Evolutionary conservation across 2,888 invertebrate species (phyloP).

Genomic region (Cosmopolites sordidus): DNA sequence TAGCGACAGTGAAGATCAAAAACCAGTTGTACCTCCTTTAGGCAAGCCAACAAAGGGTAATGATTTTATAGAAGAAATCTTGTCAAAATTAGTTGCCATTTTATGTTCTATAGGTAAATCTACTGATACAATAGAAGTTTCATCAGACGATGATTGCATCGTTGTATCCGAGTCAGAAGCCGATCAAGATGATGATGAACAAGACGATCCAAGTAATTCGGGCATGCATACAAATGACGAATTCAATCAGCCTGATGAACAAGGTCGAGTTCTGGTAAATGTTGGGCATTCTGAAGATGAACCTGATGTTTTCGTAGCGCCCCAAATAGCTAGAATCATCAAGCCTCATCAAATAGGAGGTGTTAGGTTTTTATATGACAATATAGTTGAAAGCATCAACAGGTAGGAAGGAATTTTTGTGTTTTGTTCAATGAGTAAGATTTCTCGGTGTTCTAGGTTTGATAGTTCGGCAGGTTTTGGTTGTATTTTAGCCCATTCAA

Average conservation of each 20-base stretch:
- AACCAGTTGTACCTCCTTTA: neutral
- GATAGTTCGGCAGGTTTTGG: conserved; percentile 81
- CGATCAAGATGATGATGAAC: conserved; percentile 45
- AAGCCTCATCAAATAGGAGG: conserved; percentile 88
- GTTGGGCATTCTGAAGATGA: conserved; percentile 89
- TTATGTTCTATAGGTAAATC: conserved; percentile 49
- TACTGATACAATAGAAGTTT: conserved; percentile 72
- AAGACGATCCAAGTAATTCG: conserved; percentile 77
- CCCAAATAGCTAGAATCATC: conserved; percentile 84
- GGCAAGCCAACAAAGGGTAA: no score
- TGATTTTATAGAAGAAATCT: no score
- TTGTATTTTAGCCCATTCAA: conserved; percentile 96
- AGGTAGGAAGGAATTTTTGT: no score
- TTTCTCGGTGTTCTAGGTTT: conserved; percentile 53
- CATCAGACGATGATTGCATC: conserved; percentile 80
- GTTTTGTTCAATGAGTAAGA: neutral
- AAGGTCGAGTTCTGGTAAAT: conserved; percentile 88
- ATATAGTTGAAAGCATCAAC: conserved; percentile 89
- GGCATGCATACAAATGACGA: conserved; percentile 90
- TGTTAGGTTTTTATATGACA: conserved; percentile 87
- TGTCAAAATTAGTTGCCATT: no score
- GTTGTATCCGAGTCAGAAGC: conserved; percentile 80
- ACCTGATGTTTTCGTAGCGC: conserved; percentile 85
- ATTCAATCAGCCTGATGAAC: conserved; percentile 85
- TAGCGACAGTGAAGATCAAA: conserved; percentile 40